Base-by-base conservation (phyloP, 2,888 invertebrate species). In the Drosophila borborema region DNA sequence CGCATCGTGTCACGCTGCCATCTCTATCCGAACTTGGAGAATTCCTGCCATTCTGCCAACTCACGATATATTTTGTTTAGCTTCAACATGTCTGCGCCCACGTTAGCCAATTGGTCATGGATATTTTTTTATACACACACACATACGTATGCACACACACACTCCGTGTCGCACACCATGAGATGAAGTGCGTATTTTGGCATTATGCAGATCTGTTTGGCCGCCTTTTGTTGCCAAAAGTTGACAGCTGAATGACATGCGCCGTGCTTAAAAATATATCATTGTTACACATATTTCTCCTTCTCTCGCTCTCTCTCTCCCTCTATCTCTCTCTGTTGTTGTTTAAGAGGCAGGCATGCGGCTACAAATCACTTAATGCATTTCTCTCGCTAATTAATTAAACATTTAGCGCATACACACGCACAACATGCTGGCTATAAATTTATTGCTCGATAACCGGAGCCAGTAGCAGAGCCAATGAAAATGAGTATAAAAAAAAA, bases 191-290 rank as follows among this genome's bases (percentile, higher is more conserved):
- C 60, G 74, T 87, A 69, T 79, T 68, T 71, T 62, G 59, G 58
- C 70, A 68, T 69, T 76, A 69, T 80, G 71, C 80, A 80, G 70
- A 80, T 69, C 48, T 48, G 51, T 51, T 43, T 53, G 64, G 66
- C 56, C 49, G 59, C n/a, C 64, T 81, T 77, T 82, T 67, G 70
- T 78, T 78, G 72, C 73, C 64, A 54, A 88, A 86, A 86, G 82
- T 80, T 65, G 86, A 87, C 91, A 90, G 66, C 69, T 85, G 86
- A 90, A 46, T 82, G 86, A 77, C 91, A 64, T 48, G 70, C 46
- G 36, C 45, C 45, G 18, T 36, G 28, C 40, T 43, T 48, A 28
- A 38, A 72, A 43, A 62, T 28, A 51, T n/a, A 41, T 64, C 51
- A 56, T 65, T 54, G 70, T 49, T 59, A n/a, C 16, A 18, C 12